Base-by-base conservation (phyloP, 2,797 vertebrate species). In the Sparidentex hasta region DNA sequence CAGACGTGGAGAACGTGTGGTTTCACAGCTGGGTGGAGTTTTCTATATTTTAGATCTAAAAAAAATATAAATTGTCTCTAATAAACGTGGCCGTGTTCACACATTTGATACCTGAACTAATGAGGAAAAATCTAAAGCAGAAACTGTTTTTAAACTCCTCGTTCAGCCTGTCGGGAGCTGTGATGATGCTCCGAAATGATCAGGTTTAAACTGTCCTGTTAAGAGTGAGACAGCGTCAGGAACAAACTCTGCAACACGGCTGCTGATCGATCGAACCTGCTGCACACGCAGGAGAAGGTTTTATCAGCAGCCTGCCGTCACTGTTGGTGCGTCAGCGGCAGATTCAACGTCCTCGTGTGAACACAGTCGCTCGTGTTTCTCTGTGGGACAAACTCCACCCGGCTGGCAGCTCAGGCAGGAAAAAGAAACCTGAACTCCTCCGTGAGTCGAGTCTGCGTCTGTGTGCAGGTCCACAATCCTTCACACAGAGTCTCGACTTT, bases 301-400 rank as follows among this genome's bases (percentile, higher is more conserved):
- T 58, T 5, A 44, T 7, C 11, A 59, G 33, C 57, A 13, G 0
- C 20, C 3, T 1, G n/a, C 13, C 11, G 23, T 20, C 11, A 29
- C 3, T 20, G 1, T 13, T 7, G 11, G 11, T 13, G 17, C 16
- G 25, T 48, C 61, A 48, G 44, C 0, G 25, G 11, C 44, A 5
- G 21, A 27, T 67, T 67, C 56, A 68, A 14, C n/a, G 21, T 18
- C 23, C 25, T 17, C 4, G 43, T 69, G 43, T 58, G 67, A 57
- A 57, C 51, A 3, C 48, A 46, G 55, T 43, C 33, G 7, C 16
- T 64, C 44, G 16, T 23, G 27, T 38, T 52, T 57, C 33, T n/a
- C 23, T 18, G 51, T 43, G 18, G 21, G 12, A 58, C 5, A 11
- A 41, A 65, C 54, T 65, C 58, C 65, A 48, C 57, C 43, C 59